These are phyloP conservation scores for Temnothorax rugatulus DNA, from an alignment of 2,888 invertebrate species.

Conservation along the genomic window DNA sequence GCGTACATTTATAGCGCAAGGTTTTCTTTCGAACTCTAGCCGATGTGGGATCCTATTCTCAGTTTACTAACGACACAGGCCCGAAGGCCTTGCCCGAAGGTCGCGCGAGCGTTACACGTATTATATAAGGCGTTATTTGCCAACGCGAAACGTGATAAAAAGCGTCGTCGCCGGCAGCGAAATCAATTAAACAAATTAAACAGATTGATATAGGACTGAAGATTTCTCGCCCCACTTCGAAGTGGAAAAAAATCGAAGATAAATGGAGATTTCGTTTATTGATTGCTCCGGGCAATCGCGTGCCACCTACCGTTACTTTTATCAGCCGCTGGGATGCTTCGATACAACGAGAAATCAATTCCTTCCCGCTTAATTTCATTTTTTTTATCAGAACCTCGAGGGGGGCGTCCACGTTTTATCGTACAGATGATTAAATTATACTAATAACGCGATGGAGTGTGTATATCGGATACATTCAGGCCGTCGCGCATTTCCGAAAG, in stretches of 20 bases:
- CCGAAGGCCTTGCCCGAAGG: slow-evolving; percentile 41
- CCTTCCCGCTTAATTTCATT: not conserved
- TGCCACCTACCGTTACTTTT: not conserved
- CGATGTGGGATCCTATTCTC: slow-evolving; percentile 47
- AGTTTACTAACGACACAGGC: slow-evolving; percentile 41
- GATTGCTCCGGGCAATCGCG: not conserved
- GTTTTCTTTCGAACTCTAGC: slow-evolving; percentile 50
- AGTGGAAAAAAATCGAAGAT: not conserved
- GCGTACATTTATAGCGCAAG: slow-evolving; percentile 50
- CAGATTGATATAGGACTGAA: not conserved
- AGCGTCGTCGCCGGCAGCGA: not conserved
- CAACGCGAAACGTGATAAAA: slow-evolving; percentile 26
- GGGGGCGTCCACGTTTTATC: not conserved
- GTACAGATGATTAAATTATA: not conserved
- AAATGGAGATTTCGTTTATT: slow-evolving; percentile 5
- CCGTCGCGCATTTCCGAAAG: not conserved
- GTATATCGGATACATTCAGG: not conserved
- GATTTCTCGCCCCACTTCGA: not conserved
- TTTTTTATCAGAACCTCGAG: not conserved
- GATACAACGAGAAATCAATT: slow-evolving; percentile 19
- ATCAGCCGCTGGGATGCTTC: not conserved
- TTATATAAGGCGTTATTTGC: slow-evolving; percentile 39
- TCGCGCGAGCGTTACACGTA: slow-evolving; percentile 21
- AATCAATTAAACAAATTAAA: slow-evolving; percentile 10
- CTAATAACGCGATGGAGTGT: not conserved